Percentiles rank a stretch among this genome's conserved stretches.
Evolutionary conservation across 1,140 invertebrate species (phyloP).

Genomic region (Dreissena rostriformis): DNA sequence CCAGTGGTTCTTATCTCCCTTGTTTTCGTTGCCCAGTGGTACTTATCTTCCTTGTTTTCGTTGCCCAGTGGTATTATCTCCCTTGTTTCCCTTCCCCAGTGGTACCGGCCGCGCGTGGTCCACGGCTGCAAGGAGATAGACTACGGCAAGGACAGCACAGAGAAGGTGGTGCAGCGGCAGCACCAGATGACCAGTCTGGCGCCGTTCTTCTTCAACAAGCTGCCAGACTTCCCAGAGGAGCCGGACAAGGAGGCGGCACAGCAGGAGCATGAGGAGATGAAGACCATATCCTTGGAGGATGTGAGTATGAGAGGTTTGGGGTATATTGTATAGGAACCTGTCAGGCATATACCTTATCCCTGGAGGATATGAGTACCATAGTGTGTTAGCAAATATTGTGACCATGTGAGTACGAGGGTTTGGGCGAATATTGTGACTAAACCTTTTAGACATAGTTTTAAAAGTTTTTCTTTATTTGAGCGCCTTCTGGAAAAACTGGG

Average conservation of each 20-base stretch:
- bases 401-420: too few species aligned
- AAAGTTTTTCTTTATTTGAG: too few species aligned
- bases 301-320: constrained; percentile 83
- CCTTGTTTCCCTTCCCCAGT: constrained; percentile 68
- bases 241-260: constrained; percentile 91
- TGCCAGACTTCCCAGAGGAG: constrained; percentile 93
- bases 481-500: too few species aligned
- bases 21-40: constrained; percentile 80
- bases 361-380: too few species aligned
- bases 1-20: too few species aligned
- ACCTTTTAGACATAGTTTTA: too few species aligned
- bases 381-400: too few species aligned
- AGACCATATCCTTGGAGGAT: constrained; percentile 93
- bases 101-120: constrained; percentile 87
- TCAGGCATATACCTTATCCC: too few species aligned
- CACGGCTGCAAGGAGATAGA: constrained; percentile 86
- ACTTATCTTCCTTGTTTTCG: constrained; percentile 87
- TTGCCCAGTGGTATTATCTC: background rate
- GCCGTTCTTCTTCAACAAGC: constrained; percentile 89
- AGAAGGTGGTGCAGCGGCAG: constrained; percentile 92
- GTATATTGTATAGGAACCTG: too few species aligned
- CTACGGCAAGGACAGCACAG: constrained; percentile 90
- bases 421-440: too few species aligned
- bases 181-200: constrained; percentile 92
- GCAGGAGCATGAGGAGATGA: constrained; percentile 86